Base-by-base conservation (phyloP, 2,888 invertebrate genomes). In the Eupithecia vulgata region DNA sequence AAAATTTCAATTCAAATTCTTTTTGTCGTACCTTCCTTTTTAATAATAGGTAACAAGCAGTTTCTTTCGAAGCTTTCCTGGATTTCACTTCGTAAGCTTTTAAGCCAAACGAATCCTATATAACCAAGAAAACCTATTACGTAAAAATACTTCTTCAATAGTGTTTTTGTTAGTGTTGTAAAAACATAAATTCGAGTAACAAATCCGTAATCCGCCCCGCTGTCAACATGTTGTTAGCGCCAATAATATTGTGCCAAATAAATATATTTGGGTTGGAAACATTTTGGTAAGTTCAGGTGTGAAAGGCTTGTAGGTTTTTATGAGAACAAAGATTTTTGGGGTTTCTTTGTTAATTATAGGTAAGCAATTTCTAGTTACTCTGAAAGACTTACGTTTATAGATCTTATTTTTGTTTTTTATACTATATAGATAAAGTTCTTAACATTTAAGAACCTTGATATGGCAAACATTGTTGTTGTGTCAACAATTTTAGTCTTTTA, bases 181-280 rank as follows among this genome's bases (percentile, higher is more conserved):
- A 72, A 70, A 75, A 77, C 76, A 69, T 65, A 78, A 78, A 77
- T 75, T 76, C 78, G 12, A 62, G 66, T 66, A 61, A 71, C 81
- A 83, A 83, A 81, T 81, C 83, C 78, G 61, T 61, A 61, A 62
- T 62, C 62, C 62, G 1, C 75, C 75, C 68, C 72, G 62, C 73
- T 80, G 84, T 82, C 82, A 79, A 71, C 79, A 76, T 71, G 73
- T 77, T 78, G 76, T 78, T 77, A 76, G 70, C 68, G 73, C 69
- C 68, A 64, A 70, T 68, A 72, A 75, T 69, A 67, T 74, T 70
- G 71, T 67, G 59, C 62, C 69, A 70, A 72, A 75, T 75, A 72
- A 35, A 74, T 74, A 45, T 73, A 73, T 71, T 68, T 48, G 69
- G 52, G 69, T 59, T 72, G 48, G 10, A n/a, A 35, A 34, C 10